phyloP scores from a whole-genome alignment of 1,140 invertebrate species.

The Bombus ignitus region DNA sequence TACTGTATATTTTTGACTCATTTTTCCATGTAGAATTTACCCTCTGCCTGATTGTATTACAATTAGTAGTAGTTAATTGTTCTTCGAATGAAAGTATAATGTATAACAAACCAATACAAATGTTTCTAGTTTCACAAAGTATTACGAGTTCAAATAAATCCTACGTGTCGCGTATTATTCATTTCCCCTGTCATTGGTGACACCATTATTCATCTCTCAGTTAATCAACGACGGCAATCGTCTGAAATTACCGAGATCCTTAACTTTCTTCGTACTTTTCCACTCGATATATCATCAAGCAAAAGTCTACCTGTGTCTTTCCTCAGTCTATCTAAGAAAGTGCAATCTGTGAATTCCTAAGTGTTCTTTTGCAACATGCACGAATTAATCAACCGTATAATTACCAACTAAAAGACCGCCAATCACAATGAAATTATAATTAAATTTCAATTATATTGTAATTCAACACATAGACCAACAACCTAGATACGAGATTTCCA shows the following conservation, averaged over 20 bases:
- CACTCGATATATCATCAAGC: conserved; percentile 19
- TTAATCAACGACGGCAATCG: conserved; percentile 36
- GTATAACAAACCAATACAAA: neutral
- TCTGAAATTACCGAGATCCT: conserved; percentile 30
- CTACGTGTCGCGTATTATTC: neutral
- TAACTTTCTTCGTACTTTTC: conserved; percentile 42
- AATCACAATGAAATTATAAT: neutral
- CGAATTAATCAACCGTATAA: conserved; percentile 9
- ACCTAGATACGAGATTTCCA: neutral
- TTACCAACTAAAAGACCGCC: neutral
- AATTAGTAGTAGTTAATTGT: neutral
- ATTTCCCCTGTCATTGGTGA: conserved; percentile 2
- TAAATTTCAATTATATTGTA: neutral
- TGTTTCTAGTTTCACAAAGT: neutral
- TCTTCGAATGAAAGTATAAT: neutral
- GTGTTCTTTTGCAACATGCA: neutral
- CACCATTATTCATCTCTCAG: conserved; percentile 31
- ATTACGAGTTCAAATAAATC: neutral
- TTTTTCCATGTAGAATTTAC: too few species aligned
- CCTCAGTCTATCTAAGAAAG: conserved; percentile 31
- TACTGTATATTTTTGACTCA: too few species aligned
- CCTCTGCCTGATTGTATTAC: too few species aligned
- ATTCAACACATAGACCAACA: neutral
- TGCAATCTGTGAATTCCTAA: conserved; percentile 8
- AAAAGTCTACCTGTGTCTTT: neutral